Evolutionary conservation across 2,888 invertebrate species (phyloP).

Genomic region (Netelia inedita): DNA sequence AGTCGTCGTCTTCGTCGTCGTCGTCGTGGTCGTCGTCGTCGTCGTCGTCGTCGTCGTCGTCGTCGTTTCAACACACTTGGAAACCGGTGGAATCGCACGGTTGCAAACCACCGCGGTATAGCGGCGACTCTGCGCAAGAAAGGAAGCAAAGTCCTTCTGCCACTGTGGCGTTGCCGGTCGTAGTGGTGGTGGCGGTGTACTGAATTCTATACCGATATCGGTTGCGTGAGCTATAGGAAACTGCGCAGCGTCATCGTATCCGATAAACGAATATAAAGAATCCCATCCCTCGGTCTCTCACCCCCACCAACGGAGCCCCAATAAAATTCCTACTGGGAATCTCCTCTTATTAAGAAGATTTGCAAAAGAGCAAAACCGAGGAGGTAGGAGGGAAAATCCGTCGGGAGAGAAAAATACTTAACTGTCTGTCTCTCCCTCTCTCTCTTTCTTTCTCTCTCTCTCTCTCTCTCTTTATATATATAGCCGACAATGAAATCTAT

Average conservation of each 20-base stretch:
- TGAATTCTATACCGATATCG: constrained; percentile 48
- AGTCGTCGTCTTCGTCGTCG: constrained; percentile 68
- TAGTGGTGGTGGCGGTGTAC: constrained; percentile 20
- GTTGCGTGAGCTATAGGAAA: constrained; percentile 45
- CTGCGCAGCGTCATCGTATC: constrained; percentile 54
- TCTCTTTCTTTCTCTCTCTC: too few species aligned
- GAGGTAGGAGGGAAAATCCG: constrained; percentile 44
- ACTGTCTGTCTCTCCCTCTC: neutral
- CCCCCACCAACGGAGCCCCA: constrained; percentile 22
- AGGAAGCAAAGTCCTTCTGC: neutral
- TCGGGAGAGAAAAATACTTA: constrained; percentile 59
- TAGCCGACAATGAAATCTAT: constrained; percentile 49
- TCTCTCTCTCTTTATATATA: neutral
- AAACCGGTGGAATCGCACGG: constrained; percentile 45
- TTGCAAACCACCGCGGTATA: constrained; percentile 50
- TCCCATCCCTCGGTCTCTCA: constrained; percentile 36
- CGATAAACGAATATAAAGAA: constrained; percentile 60
- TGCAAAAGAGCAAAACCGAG: constrained; percentile 17
- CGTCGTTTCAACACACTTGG: constrained; percentile 64
- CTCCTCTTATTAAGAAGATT: constrained; percentile 48
- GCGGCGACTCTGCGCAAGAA: constrained; percentile 44
- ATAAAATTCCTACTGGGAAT: constrained; percentile 53
- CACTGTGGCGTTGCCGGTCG: constrained; percentile 22
- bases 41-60: constrained; percentile 68
- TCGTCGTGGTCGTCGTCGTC: constrained; percentile 60